Conservation (phyloP, 2,888 invertebrate species). For the Scaptomyza polygonia region DNA sequence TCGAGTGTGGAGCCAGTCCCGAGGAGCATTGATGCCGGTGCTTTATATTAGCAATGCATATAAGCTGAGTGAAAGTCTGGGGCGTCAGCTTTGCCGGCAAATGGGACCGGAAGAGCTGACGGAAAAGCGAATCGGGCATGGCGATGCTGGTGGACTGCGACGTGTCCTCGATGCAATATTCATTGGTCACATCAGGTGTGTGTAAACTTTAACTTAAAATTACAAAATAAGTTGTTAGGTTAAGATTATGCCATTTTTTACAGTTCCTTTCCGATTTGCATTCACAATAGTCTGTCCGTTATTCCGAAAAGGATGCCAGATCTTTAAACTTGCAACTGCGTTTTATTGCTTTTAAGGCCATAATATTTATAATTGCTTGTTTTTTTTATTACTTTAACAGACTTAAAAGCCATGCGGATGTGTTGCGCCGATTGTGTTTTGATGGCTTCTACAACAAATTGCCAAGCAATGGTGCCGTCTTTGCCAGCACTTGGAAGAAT, state of each 20-base stretch:
- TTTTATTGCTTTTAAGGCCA: background rate
- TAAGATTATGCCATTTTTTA: too few relatives aligned
- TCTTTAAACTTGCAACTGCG: background rate
- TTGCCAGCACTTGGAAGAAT: conserved; percentile 87
- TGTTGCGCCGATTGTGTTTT: conserved; percentile 85
- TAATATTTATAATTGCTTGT: too few relatives aligned
- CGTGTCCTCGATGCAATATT: conserved; percentile 86
- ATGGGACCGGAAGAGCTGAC: conserved; percentile 9
- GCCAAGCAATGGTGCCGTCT: conserved; percentile 88
- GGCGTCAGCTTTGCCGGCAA: conserved; percentile 70
- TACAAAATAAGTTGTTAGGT: background rate
- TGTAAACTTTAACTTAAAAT: background rate
- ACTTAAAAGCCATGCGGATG: conserved; percentile 85
- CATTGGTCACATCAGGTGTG: conserved; percentile 85
- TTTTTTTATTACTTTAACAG: conserved; percentile 48
- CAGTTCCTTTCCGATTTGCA: background rate
- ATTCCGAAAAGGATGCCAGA: background rate
- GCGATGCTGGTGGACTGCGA: conserved; percentile 82
- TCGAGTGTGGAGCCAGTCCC: conserved; percentile 81
- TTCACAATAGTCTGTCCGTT: background rate
- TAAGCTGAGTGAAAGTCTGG: conserved; percentile 83
- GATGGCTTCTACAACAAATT: conserved; percentile 88
- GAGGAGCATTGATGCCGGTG: conserved; percentile 85
- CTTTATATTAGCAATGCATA: conserved; percentile 89
- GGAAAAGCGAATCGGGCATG: conserved; percentile 1